Percentiles rank a stretch among this genome's conserved stretches.
These are phyloP conservation scores for Gobiocypris rarus DNA, from an alignment of 2,113 vertebrate genomes.

Conservation along the genomic window DNA sequence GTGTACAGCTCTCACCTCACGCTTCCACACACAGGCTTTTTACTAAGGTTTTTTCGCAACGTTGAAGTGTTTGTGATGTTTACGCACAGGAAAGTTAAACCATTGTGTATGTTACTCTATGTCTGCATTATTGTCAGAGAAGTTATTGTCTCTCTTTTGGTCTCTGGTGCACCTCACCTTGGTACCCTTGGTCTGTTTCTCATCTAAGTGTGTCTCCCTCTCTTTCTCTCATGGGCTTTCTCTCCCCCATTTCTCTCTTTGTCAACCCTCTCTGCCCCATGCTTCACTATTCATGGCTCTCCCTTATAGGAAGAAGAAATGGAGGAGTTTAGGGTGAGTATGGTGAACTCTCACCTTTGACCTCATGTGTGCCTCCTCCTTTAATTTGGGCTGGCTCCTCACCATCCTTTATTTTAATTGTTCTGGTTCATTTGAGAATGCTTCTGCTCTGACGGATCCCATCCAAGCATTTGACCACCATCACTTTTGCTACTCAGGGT, in stretches of 20 bases:
- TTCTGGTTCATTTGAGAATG: slow-evolving; percentile 63
- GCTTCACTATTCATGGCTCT: slow-evolving; percentile 92
- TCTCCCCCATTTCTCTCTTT: slow-evolving; percentile 85
- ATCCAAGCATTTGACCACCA: slow-evolving; percentile 64
- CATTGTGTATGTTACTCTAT: neutral
- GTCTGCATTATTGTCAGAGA: slow-evolving; percentile 17
- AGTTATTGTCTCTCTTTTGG: slow-evolving; percentile 66
- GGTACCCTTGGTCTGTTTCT: slow-evolving; percentile 83
- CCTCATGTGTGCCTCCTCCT: slow-evolving; percentile 68
- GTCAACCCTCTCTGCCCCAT: slow-evolving; percentile 69
- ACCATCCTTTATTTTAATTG: slow-evolving; percentile 45
- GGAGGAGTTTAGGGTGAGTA: slow-evolving; percentile 99
- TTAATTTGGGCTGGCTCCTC: slow-evolving; percentile 64
- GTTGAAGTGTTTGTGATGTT: slow-evolving; percentile 39
- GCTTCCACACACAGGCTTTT: slow-evolving; percentile 23
- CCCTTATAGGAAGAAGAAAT: slow-evolving; percentile 99
- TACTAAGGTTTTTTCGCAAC: slow-evolving; percentile 11
- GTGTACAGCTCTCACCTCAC: slow-evolving; percentile 20
- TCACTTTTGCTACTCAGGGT: slow-evolving; percentile 70
- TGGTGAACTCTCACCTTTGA: slow-evolving; percentile 70
- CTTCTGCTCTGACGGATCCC: slow-evolving; percentile 62
- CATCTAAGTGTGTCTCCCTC: slow-evolving; percentile 92
- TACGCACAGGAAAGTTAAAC: neutral
- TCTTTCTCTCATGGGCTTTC: slow-evolving; percentile 82
- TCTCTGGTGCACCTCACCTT: slow-evolving; percentile 80